These are phyloP conservation scores for Sebastes iracundus DNA, from an alignment of 2,797 vertebrate genomes.

Conservation along the genomic window DNA sequence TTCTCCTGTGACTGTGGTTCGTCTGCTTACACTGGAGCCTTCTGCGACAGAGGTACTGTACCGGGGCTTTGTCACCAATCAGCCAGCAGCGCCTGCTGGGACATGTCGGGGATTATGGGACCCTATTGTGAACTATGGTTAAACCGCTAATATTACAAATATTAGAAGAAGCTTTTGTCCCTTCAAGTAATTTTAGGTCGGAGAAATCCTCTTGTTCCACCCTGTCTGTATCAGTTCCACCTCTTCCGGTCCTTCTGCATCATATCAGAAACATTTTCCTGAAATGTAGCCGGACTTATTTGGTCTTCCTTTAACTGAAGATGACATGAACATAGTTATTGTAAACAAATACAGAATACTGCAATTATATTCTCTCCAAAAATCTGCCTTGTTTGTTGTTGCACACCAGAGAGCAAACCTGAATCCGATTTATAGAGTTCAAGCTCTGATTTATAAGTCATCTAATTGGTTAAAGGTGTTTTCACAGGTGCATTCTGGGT, in stretches of 20 bases:
- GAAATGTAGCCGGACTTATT: neutral
- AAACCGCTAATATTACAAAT: neutral
- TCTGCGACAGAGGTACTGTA: slow-evolving; percentile 90
- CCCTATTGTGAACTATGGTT: neutral
- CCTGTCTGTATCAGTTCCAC: neutral
- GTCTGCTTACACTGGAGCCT: slow-evolving; percentile 88
- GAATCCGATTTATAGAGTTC: no score
- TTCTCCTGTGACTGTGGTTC: slow-evolving; percentile 90
- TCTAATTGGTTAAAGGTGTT: no score
- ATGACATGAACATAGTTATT: no score
- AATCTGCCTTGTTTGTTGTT: no score
- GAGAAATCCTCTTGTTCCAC: neutral
- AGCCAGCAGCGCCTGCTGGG: neutral
- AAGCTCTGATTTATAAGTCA: no score
- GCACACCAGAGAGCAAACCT: no score
- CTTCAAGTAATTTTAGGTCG: neutral
- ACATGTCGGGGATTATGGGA: neutral
- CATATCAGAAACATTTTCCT: neutral
- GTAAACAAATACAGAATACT: no score
- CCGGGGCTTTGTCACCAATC: neutral
- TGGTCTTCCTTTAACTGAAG: no score
- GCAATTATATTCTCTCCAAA: no score
- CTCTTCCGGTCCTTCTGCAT: neutral
- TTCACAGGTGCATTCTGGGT: no score
- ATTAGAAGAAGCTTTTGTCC: neutral